phyloP scores from a whole-genome alignment of 2,797 vertebrate species.

The Basileuterus tristriatus region DNA sequence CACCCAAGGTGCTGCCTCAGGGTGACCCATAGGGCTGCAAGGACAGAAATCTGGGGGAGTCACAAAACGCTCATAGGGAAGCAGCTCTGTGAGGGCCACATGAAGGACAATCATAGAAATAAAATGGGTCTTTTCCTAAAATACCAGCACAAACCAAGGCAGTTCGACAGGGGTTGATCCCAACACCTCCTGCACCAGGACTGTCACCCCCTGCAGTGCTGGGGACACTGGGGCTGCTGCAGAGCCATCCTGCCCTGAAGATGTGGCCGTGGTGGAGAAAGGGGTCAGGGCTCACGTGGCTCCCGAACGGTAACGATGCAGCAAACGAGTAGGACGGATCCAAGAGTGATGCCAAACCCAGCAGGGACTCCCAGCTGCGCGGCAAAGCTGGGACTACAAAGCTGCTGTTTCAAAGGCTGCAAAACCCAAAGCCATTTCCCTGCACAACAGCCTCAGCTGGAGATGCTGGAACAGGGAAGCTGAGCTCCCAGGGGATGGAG shows the following conservation, averaged over 20 bases:
- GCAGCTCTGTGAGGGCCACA: background rate
- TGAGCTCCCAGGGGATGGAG: fast-evolving
- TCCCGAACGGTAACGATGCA: background rate
- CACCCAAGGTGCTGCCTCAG: fast-evolving
- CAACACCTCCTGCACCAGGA: background rate
- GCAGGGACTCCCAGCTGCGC: constrained; percentile 1
- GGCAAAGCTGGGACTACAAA: background rate
- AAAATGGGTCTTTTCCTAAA: background rate
- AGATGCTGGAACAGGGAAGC: background rate
- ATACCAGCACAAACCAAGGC: background rate
- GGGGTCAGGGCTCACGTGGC: constrained; percentile 5
- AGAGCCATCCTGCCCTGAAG: background rate
- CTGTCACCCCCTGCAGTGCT: fast-evolving
- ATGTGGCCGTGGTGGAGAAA: background rate
- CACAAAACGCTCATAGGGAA: fast-evolving
- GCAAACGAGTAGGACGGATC: background rate
- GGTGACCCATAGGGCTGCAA: background rate
- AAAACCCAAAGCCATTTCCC: background rate
- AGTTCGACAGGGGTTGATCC: background rate
- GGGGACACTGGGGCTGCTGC: background rate
- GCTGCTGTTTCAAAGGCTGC: background rate
- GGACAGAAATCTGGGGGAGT: background rate
- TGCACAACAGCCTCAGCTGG: background rate
- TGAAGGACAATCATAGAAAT: background rate
- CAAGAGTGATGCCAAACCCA: background rate